Evolutionary conservation across 2,888 invertebrate species (phyloP), one percentile per base, ranked within the genome.

Genomic region (Apamea epomidion): DNA sequence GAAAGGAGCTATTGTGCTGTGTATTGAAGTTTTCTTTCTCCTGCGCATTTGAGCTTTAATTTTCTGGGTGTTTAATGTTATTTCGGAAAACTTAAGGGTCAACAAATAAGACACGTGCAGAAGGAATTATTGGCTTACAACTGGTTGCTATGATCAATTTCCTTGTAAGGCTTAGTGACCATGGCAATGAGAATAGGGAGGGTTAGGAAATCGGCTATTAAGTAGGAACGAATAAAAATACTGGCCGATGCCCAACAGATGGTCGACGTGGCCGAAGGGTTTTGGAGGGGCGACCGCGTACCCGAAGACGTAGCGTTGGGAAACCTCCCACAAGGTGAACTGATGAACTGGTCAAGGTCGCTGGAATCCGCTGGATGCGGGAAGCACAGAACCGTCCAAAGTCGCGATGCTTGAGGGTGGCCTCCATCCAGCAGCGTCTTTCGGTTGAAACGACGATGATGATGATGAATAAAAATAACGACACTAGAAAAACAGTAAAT

Each of bases 1-100:
- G 67, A 80, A 82, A 71, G 60, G 18, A 74, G n/a, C 72, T 74
- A 68, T 74, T 83, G 73, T 78, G 64, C 60, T 58, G 64, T 76
- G 71, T 69, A 65, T 71, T 74, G 25, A 76, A 74, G 51, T 70
- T 76, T 78, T 67, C 64, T 81, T 79, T 74, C 29, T 64, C 12
- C 21, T 7, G 25, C 2, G n/a, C 29, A 48, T 62, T 45, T 14
- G 21, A 45, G n/a, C 4, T 72, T 71, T 37, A 32, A 32, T 45
- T n/a, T 29, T n/a, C 25, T 68, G 0, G 29, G 2, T n/a, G 8
- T 54, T 25, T 18, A 42, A 3, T 51, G 29, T 25, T 42, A 32
- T 45, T 45, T 12, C 29, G 8, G 16, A 42, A 73, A 81, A 58
- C 25, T 21, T 16, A 58, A 58, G 25, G 0, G 10, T 16, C 62